Conservation (phyloP, 2,797 vertebrate species). For the Pygocentrus nattereri region DNA sequence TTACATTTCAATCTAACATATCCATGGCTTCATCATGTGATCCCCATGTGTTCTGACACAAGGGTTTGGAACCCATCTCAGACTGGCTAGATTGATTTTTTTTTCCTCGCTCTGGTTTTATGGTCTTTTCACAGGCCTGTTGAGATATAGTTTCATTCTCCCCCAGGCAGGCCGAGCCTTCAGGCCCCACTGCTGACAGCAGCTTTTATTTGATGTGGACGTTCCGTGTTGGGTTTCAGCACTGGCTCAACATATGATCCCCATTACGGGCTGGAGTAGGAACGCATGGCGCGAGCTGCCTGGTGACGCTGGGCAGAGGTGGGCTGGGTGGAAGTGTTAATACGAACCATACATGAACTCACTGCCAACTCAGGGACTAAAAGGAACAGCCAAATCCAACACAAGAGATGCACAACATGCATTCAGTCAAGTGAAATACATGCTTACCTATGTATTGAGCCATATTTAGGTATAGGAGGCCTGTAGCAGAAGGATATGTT, state of each 20-base stretch:
- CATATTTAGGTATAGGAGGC: background rate
- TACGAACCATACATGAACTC: conserved; percentile 48
- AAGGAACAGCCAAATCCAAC: conserved; percentile 30
- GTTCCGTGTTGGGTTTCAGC: conserved; percentile 80
- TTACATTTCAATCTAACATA: background rate
- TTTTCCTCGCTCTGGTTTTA: conserved; percentile 63
- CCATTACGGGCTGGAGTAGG: conserved; percentile 79
- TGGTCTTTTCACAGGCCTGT: conserved; percentile 72
- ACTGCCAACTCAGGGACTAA: conserved; percentile 35
- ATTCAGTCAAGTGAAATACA: conserved; percentile 19
- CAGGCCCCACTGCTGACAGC: conserved; percentile 75
- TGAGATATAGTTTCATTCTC: conserved; percentile 77
- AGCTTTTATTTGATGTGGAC: conserved; percentile 82
- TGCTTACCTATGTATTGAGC: conserved; percentile 11
- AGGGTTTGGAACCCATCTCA: conserved; percentile 36
- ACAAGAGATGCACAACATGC: conserved; percentile 38
- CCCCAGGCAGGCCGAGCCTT: conserved; percentile 65
- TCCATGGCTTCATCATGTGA: background rate
- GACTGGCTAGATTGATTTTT: background rate
- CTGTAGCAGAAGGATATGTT: background rate
- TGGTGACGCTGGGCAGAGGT: conserved; percentile 70
- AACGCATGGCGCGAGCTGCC: conserved; percentile 73
- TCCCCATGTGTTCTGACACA: conserved; percentile 7
- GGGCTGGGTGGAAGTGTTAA: conserved; percentile 56
- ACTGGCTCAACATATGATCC: conserved; percentile 82